Evolutionary conservation across 2,113 vertebrate species (phyloP), one percentile per base, ranked within the genome.

Genomic region (Brachypteracias leptosomus): DNA sequence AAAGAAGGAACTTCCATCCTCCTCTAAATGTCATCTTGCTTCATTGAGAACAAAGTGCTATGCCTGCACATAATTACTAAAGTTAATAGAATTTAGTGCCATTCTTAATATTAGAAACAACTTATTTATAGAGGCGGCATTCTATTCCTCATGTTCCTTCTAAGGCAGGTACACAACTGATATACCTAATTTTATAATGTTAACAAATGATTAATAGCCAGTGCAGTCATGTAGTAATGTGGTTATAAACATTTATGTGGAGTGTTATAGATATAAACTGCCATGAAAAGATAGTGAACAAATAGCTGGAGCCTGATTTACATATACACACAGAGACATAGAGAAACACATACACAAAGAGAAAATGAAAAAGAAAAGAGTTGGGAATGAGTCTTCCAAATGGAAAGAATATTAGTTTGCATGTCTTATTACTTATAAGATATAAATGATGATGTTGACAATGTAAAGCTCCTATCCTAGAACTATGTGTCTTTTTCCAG

Each of bases 51-150:
- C 49, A 82, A 85, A 85, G 15, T 71, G 42, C 59, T 49, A 52
- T n/a, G 7, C 28, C 57, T 31, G 44, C 25, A 66, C 22, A 16
- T 66, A 55, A 89, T 87, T 87, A 84, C 84, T 78, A 63, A 65
- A 36, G 14, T 61, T 79, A 68, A 86, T 15, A 89, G 58, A 80
- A 54, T 67, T 76, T 44, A 55, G 67, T 89, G 90, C 9, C 46
- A 47, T 58, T 71, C 24, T 85, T 77, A 83, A 65, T 77, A 81
- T 77, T 44, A 77, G 65, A 74, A 88, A 66, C 36, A 80, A 51
- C 51, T 76, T 80, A 46, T 66, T 91, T 85, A 35, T 79, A 10
- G 35, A 59, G 25, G 31, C 86, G 88, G 55, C 42, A 70, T 79
- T 80, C 31, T 73, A 21, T 51, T 85, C 36, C 20, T 73, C 1